These are phyloP conservation scores for Loripinus fragilis DNA, from an alignment of 2,888 invertebrate species.

Conservation along the genomic window DNA sequence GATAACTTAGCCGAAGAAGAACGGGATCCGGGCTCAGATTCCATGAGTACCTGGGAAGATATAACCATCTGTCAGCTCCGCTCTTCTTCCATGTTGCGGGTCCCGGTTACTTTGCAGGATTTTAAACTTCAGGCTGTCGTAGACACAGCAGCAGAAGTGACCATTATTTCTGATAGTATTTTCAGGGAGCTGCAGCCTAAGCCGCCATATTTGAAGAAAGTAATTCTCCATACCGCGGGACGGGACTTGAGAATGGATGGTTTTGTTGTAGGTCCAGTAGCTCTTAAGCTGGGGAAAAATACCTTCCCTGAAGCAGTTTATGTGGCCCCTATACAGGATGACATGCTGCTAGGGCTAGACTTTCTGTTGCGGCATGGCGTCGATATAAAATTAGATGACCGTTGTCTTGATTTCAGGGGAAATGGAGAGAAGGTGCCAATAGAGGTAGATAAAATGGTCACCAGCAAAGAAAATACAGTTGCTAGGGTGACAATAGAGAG, in stretches of 20 bases:
- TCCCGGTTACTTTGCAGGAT: background rate
- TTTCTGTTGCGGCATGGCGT: constrained; percentile 20
- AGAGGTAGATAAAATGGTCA: constrained; percentile 5
- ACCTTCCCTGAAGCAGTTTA: constrained; percentile 22
- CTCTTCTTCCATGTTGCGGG: background rate
- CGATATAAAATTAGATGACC: background rate
- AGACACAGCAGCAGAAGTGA: constrained; percentile 44
- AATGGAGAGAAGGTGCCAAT: background rate
- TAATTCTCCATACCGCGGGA: constrained; percentile 31
- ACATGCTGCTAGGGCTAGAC: constrained; percentile 39
- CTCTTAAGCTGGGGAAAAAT: constrained; percentile 24
- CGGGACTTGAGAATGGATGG: background rate
- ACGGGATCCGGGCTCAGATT: background rate
- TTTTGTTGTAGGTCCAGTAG: background rate
- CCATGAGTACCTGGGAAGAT: constrained; percentile 1
- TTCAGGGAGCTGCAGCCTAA: constrained; percentile 16
- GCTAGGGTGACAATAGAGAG: constrained; percentile 21
- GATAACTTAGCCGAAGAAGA: background rate
- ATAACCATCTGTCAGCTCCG: background rate
- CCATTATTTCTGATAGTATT: constrained; percentile 38
- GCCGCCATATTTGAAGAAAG: constrained; percentile 29
- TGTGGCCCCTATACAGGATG: constrained; percentile 51
- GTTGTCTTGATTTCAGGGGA: background rate
- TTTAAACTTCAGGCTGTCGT: constrained; percentile 19
- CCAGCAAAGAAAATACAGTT: background rate